Evolutionary conservation across 1,140 invertebrate genomes (phyloP), one percentile per base, ranked within the genome.

Genomic region (Trichoplusia ni): DNA sequence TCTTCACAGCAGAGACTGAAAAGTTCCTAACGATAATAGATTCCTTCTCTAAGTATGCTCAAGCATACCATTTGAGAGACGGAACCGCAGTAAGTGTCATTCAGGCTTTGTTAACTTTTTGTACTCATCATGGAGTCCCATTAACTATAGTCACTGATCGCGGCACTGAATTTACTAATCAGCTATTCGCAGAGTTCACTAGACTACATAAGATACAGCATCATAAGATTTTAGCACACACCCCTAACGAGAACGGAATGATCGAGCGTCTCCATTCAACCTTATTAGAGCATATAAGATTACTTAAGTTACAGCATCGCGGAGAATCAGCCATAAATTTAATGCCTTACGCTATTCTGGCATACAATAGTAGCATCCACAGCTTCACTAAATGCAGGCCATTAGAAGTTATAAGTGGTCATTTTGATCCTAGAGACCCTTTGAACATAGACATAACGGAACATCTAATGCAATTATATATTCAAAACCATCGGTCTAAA

Each of bases 261-360:
- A 51, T 69, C n/a, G 62, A 69, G 11, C 18, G 67, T 6, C 29
- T 69, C 13, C 67, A 69, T 33, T 71, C 65, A 1, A 72, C 69
- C 1, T 21, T 72, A 19, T 47, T 71, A 11, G 64, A 71, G 61
- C 68, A 70, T 46, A 9, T 70, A 9, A 37, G 63, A 21, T 53
- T 71, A 19, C 29, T 67, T 25, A 64, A 67, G 61, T 44, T 71
- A 27, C 18, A 64, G 19, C 31, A 46, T 3, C 11, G 27, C 13
- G 29, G 29, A 7, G 64, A 64, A 42, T 29, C 49, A 7, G 42
- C 40, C 6, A 40, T 51, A 0, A 66, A 70, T 33, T 25, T 70
- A 5, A 66, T 70, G 63, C 46, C 51, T 3, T 70, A 70, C 29
- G 68, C 63, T 8, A 14, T 70, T 4, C 19, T 70, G 44, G 68